These are phyloP conservation scores for Lydus trimaculatus DNA, from an alignment of 2,888 invertebrate species.

Conservation along the genomic window DNA sequence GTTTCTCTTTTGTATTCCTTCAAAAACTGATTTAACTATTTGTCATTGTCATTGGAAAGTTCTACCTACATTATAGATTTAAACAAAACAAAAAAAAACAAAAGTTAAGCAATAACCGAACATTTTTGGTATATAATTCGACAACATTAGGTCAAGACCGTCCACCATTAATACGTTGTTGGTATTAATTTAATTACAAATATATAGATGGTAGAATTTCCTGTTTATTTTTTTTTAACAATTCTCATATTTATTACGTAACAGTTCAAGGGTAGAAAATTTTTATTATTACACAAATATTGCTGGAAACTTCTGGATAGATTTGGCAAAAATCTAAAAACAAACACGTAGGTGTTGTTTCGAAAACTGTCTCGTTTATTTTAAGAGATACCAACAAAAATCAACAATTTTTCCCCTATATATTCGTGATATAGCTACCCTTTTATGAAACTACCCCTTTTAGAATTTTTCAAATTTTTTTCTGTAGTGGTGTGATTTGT, in stretches of 20 bases:
- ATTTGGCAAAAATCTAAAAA: neutral
- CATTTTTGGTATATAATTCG: constrained; percentile 4
- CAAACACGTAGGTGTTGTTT: neutral
- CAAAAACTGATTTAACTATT: neutral
- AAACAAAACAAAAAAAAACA: neutral
- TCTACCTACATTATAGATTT: constrained; percentile 2
- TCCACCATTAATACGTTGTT: neutral
- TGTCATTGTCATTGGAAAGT: constrained; percentile 11
- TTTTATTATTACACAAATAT: neutral
- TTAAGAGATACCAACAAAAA: neutral
- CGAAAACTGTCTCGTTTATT: neutral
- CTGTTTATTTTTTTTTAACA: neutral
- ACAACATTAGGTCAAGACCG: constrained; percentile 8
- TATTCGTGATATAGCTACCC: no score
- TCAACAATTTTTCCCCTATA: neutral
- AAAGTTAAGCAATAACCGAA: neutral
- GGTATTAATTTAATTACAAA: neutral
- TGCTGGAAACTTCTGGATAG: neutral
- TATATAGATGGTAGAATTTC: neutral
- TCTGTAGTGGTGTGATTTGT: neutral
- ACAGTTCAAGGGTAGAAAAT: constrained; percentile 2
- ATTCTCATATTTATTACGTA: neutral
- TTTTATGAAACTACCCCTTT: neutral
- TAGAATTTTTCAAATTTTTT: neutral
- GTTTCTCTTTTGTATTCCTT: constrained; percentile 2